Evolutionary conservation across 2,113 vertebrate genomes (phyloP).

Genomic region (Trichomycterus rosablanca): DNA sequence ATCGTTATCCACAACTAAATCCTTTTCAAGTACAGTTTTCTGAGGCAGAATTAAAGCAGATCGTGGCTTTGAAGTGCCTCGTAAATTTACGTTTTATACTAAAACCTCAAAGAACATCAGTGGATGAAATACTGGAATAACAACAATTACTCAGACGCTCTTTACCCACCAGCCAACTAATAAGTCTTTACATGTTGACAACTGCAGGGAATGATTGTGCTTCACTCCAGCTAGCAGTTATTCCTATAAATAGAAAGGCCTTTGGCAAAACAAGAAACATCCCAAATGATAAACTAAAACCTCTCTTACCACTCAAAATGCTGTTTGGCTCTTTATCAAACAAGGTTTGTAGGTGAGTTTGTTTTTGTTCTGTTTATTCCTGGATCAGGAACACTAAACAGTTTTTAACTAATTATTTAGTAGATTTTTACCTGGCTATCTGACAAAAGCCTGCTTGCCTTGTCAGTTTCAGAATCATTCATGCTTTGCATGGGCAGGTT

Average conservation of each 20-base stretch:
- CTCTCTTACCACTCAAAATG: conserved; percentile 20
- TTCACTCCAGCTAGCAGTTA: conserved; percentile 33
- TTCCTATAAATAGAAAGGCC: conserved; percentile 45
- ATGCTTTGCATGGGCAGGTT: conserved; percentile 22
- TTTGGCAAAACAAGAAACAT: conserved; percentile 37
- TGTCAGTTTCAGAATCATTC: conserved; percentile 2
- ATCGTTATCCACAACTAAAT: too few species aligned
- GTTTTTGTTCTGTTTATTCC: conserved; percentile 1
- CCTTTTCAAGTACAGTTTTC: too few species aligned
- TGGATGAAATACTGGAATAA: conserved; percentile 26
- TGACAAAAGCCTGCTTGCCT: conserved; percentile 4
- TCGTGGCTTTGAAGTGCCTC: too few species aligned
- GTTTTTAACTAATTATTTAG: conserved; percentile 13
- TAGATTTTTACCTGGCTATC: conserved; percentile 13
- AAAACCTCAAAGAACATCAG: too few species aligned
- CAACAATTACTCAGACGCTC: conserved; percentile 33
- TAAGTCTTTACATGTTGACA: conserved; percentile 49
- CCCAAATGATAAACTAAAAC: conserved; percentile 39
- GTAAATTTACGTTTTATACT: too few species aligned
- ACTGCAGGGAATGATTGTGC: conserved; percentile 33
- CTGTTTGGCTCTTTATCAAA: conserved; percentile 23
- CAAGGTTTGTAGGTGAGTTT: too few species aligned
- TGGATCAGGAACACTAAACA: not conserved
- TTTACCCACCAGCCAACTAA: conserved; percentile 28
- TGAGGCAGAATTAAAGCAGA: too few species aligned